Evolutionary conservation across 2,888 invertebrate genomes (phyloP).

Genomic region (Neoscelio sp.): DNA sequence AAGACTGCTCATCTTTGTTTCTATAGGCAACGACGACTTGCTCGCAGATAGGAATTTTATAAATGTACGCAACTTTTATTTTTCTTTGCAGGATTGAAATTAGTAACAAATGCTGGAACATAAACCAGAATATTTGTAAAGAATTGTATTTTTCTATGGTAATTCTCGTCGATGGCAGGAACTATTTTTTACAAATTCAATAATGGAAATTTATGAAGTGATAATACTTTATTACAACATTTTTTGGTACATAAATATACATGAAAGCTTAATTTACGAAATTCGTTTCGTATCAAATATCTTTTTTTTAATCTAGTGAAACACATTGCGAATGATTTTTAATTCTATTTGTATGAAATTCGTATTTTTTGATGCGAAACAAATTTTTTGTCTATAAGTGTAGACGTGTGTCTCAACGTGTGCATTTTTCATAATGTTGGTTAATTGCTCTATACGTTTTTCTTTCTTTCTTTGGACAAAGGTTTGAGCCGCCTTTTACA

Average conservation of each 20-base stretch:
- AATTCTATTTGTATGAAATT: background rate
- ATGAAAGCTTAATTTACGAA: slow-evolving; percentile 78
- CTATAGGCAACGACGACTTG: too few relatives aligned
- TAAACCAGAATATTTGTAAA: too few relatives aligned
- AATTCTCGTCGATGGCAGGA: too few relatives aligned
- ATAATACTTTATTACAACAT: slow-evolving; percentile 81
- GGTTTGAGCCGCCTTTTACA: slow-evolving; percentile 7
- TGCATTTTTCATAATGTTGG: slow-evolving; percentile 10
- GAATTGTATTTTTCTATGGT: too few relatives aligned
- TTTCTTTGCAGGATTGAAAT: too few relatives aligned
- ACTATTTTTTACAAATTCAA: too few relatives aligned
- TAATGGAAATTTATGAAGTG: slow-evolving; percentile 77
- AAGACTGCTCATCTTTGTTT: slow-evolving; percentile 1
- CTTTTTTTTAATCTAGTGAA: slow-evolving; percentile 21
- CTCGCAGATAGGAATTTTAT: too few relatives aligned
- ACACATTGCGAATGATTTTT: slow-evolving; percentile 35
- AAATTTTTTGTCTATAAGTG: background rate
- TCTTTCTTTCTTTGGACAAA: slow-evolving; percentile 20
- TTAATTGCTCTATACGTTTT: slow-evolving; percentile 12
- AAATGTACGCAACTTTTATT: too few relatives aligned
- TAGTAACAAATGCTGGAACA: too few relatives aligned
- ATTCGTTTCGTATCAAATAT: slow-evolving; percentile 37
- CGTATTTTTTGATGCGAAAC: slow-evolving; percentile 34
- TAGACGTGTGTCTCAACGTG: slow-evolving; percentile 15
- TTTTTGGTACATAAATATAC: slow-evolving; percentile 82